Evolutionary conservation across 2,113 vertebrate species (phyloP).

Genomic region (Trematocara variabile): DNA sequence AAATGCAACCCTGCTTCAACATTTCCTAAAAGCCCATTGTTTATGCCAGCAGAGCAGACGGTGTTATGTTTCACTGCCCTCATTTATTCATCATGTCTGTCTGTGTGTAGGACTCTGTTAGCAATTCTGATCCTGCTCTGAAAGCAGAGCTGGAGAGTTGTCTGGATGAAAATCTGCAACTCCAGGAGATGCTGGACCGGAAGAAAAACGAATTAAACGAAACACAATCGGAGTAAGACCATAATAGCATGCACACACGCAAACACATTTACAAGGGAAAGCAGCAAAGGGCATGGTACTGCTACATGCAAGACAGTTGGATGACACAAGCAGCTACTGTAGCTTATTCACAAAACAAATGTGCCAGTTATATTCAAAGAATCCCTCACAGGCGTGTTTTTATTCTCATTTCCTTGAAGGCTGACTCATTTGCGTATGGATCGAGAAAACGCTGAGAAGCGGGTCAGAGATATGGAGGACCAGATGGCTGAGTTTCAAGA

Average conservation of each 20-base stretch:
- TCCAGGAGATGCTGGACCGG: conserved; percentile 77
- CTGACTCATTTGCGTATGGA: conserved; percentile 70
- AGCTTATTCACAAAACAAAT: background rate
- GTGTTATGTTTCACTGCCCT: conserved; percentile 41
- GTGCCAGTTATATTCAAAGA: background rate
- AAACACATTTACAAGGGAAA: background rate
- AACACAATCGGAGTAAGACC: conserved; percentile 80
- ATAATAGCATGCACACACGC: background rate
- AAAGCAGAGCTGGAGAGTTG: conserved; percentile 79
- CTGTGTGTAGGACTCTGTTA: conserved; percentile 58
- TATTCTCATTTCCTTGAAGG: conserved; percentile 39
- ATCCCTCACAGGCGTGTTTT: background rate
- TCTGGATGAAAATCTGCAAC: conserved; percentile 77
- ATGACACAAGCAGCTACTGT: background rate
- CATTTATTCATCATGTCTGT: conserved; percentile 56
- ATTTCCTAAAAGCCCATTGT: conserved; percentile 30
- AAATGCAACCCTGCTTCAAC: conserved; percentile 1
- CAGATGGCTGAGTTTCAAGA: conserved; percentile 79
- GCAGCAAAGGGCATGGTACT: background rate
- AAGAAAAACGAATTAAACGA: conserved; percentile 80
- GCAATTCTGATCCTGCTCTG: conserved; percentile 54
- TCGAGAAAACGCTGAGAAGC: conserved; percentile 68
- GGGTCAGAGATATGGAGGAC: conserved; percentile 73
- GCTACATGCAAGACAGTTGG: background rate
- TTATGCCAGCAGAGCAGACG: conserved; percentile 11